Evolutionary conservation across 2,113 vertebrate genomes (phyloP).

Genomic region (Calypte anna): DNA sequence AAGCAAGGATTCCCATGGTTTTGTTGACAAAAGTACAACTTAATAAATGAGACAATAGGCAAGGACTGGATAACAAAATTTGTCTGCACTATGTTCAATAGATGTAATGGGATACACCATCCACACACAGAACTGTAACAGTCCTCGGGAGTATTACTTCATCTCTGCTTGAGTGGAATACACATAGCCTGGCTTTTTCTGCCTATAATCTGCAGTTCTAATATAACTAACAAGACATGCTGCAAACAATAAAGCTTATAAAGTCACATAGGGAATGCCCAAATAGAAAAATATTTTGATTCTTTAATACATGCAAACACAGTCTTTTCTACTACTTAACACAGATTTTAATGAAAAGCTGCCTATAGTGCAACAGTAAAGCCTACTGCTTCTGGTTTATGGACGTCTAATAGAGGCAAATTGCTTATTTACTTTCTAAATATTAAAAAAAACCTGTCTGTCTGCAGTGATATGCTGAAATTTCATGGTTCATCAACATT

Average conservation of each 20-base stretch:
- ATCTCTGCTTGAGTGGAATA: neutral
- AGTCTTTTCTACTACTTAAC: neutral
- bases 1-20: conserved; percentile 41
- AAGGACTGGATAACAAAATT: conserved; percentile 18
- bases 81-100: neutral
- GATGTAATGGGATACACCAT: neutral
- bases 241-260: neutral
- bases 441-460: neutral
- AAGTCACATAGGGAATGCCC: neutral
- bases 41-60: conserved; percentile 29
- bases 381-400: neutral
- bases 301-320: conserved; percentile 5
- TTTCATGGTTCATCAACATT: neutral
- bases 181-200: neutral
- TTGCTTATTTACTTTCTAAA: neutral
- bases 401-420: neutral
- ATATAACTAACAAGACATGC: neutral
- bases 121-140: neutral
- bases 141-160: neutral
- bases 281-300: conserved; percentile 44
- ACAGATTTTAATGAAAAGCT: conserved; percentile 29
- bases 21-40: conserved; percentile 21
- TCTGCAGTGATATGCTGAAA: neutral
- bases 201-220: neutral
- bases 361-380: neutral